These are phyloP conservation scores for Sinosuthora webbiana DNA, from an alignment of 2,113 vertebrate species.

Conservation along the genomic window DNA sequence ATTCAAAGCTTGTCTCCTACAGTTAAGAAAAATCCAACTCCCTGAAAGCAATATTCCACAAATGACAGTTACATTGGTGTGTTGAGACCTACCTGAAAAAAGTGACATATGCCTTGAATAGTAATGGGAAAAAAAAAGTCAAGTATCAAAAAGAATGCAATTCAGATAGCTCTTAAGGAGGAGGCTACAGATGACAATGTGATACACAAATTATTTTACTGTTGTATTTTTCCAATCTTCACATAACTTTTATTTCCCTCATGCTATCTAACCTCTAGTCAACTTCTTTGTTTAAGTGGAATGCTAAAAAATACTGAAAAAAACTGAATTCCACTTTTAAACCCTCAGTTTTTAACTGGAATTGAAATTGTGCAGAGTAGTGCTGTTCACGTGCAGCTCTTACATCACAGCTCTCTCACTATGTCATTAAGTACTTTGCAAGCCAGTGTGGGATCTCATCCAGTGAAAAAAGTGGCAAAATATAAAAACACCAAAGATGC, in stretches of 20 bases:
- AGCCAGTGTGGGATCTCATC: background rate
- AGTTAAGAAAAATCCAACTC: background rate
- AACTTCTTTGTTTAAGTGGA: background rate
- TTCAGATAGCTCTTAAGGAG: background rate
- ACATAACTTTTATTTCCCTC: background rate
- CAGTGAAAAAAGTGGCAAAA: background rate
- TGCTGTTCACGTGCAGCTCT: background rate
- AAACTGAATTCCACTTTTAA: background rate
- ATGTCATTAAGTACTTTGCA: background rate
- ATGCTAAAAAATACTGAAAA: background rate
- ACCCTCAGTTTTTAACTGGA: background rate
- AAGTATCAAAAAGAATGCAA: background rate
- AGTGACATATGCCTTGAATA: rapidly evolving
- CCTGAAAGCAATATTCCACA: background rate
- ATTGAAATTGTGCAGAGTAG: background rate
- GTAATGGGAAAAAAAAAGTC: background rate
- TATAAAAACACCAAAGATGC: background rate
- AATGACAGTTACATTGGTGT: background rate
- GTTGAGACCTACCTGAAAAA: background rate
- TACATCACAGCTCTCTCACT: background rate
- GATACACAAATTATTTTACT: background rate
- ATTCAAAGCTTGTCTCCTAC: background rate
- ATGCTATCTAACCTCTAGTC: background rate
- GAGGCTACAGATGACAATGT: background rate
- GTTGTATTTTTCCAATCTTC: background rate